Base-by-base conservation (phyloP, 1,140 invertebrate genomes). In the Harpegnathos saltator region DNA sequence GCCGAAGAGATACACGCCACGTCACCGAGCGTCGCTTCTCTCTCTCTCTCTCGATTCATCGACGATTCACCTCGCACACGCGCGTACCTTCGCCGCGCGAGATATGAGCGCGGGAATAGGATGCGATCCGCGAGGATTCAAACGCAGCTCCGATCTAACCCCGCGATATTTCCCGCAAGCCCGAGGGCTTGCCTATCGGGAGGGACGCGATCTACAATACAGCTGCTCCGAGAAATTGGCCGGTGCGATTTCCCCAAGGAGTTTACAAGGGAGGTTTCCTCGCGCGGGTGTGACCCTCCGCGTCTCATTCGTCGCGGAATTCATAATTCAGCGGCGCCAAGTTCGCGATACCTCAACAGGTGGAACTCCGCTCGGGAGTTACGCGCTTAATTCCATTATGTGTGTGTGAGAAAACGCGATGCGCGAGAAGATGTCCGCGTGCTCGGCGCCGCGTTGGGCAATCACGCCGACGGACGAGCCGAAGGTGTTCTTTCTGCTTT, bases 401-500 rank as follows among this genome's bases (percentile, higher is more conserved):
- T 11, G 56, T 29, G 38, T 44, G 38, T 44, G 38, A 19, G 71
- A 65, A 66, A 83, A 85, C 22, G 50, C 63, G 29, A 78, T 50
- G 19, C 65, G 29, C 68, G 65, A 56, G 59, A 44, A n/a, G 83
- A 73, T 88, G n/a, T 68, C 54, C 75, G 24, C 66, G 38, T 14
- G 54, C n/a, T 74, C 26, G 50, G 82, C 54, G 84, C 29, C 38
- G 52, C 58, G 82, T 87, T 87, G 83, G 80, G 84, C 69, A 88
- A 89, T 85, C 82, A 54, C 26, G 38, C 56, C 24, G 63, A 17
- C 56, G 72, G 84, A 59, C 65, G 71, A 69, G 68, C 50, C 62
- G 74, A 85, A 85, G 84, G 84, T n/a, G n/a, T 82, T 82, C 71
- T 82, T 77, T 65, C 71, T 82, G 85, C 85, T 92, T 91, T 90